Evolutionary conservation across 2,888 invertebrate genomes (phyloP), one percentile per base, ranked within the genome.

Genomic region (Erebia epiphron): DNA sequence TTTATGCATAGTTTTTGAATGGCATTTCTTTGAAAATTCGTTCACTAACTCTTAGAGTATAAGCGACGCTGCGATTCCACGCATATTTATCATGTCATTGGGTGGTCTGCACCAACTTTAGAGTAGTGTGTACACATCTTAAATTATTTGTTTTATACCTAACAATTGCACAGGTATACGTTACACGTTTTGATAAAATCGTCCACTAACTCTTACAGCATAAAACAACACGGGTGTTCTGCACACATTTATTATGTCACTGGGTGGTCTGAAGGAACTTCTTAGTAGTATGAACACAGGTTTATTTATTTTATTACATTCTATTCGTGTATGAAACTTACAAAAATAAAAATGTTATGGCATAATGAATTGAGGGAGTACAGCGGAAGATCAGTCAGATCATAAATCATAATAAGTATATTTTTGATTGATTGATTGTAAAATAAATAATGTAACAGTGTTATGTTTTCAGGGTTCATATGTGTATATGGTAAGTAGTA

Each of bases 221-320:
- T n/a, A 18, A 18, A 43, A 43, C 43, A 61, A 43, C 43, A 41
- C 43, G 3, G 61, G 41, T 54, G 56, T 56, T 43, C 66, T 4
- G 8, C 43, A 14, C 46, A 57, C 26, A 67, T 35, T 64, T 56
- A 66, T 67, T 26, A 57, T 58, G 26, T 35, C 54, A 61, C 46
- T 62, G 50, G 68, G 68, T 61, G 68, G 68, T 68, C 68, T 46
- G 18, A n/a, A 2, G 8, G 41, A 35, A 68, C 54, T 43, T 18
- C 43, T 54, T 65, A 60, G 50, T 50, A 58, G 58, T 41, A 18
- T 63, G 41, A 14, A 46, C 46, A 58, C 9, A 10, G 14, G 16
- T 16, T 46, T 62, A 46, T 49, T 13, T 62, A 49, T 21, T 49
- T 62, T 62, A 62, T 49, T 61, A 62, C 49, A 49, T 21, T 21